phyloP scores from a whole-genome alignment of 2,888 invertebrate genomes.

The Hirtodrosophila trivittata region DNA sequence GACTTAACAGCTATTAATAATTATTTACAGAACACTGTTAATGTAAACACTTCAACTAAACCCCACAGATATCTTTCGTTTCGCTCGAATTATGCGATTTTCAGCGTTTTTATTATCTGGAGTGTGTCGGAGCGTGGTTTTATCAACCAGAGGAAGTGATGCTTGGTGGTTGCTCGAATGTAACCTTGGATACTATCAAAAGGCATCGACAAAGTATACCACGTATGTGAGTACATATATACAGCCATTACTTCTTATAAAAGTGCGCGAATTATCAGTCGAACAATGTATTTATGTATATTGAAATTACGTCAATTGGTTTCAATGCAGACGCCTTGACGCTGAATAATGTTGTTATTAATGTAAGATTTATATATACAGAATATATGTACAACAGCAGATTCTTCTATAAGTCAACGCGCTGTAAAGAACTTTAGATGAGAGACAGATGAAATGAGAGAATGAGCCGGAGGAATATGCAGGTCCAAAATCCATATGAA shows the following conservation, averaged over 20 bases:
- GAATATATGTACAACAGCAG: constrained; percentile 6
- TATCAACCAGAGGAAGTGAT: constrained; percentile 46
- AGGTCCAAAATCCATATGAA: no score
- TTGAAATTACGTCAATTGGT: constrained; percentile 47
- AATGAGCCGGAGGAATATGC: no score
- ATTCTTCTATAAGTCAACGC: constrained; percentile 17
- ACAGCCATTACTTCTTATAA: not conserved
- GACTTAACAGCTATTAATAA: no score
- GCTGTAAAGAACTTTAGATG: constrained; percentile 2
- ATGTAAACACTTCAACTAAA: no score
- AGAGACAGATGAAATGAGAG: not conserved
- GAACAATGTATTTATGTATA: constrained; percentile 6
- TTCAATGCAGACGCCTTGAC: constrained; percentile 44
- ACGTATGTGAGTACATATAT: no score
- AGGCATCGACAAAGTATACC: no score
- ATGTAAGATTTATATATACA: no score
- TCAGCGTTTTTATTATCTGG: constrained; percentile 11
- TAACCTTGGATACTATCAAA: no score
- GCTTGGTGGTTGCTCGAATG: constrained; percentile 19
- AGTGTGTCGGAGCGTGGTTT: constrained; percentile 13
- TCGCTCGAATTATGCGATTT: no score
- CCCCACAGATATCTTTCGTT: no score
- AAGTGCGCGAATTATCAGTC: constrained; percentile 10
- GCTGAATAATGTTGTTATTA: constrained; percentile 20
- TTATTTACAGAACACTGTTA: no score